Conservation (phyloP, 1,140 invertebrate genomes). For the Ceratosolen solmsi region DNA sequence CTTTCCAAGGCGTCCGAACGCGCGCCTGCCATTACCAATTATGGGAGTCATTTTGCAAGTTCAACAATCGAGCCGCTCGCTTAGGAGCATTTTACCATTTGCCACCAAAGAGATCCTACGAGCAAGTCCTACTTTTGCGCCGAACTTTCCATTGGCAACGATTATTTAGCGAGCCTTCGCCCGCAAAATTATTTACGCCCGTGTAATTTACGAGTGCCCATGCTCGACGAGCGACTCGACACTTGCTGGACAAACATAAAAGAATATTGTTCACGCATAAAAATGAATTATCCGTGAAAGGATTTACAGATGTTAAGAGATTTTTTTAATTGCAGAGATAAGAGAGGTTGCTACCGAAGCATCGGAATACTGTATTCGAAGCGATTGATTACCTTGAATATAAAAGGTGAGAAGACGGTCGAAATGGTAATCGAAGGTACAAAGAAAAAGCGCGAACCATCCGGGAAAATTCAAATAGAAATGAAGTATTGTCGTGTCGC, state of each 20-base stretch:
- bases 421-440: conserved; percentile 5
- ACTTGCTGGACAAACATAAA: no score
- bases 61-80: background rate
- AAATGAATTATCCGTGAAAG: no score
- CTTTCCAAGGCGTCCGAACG: background rate
- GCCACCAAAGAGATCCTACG: no score
- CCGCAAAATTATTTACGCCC: background rate
- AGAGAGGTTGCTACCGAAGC: no score
- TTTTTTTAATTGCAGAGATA: no score
- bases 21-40: background rate
- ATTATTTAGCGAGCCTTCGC: background rate
- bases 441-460: background rate
- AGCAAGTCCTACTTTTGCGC: no score
- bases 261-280: no score
- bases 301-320: no score
- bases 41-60: background rate
- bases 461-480: conserved; percentile 13
- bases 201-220: background rate
- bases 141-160: background rate
- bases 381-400: background rate
- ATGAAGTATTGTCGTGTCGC: conserved; percentile 11
- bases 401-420: conserved; percentile 2
- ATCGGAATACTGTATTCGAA: no score
- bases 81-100: background rate
- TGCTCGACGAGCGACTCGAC: background rate